Conservation (phyloP, 2,888 invertebrate species). For the Papilio elwesi region DNA sequence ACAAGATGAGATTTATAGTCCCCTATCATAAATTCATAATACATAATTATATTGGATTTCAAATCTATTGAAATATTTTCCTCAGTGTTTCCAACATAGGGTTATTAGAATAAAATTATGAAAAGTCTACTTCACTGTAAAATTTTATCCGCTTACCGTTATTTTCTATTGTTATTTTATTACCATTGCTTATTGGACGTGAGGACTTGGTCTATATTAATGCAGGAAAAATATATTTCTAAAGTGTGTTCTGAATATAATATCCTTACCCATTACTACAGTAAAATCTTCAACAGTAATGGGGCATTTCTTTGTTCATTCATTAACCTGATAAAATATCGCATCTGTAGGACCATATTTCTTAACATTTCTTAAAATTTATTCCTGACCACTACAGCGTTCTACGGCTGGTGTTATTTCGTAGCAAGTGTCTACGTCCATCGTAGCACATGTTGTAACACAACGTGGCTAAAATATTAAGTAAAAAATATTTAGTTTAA, state of each 20-base stretch:
- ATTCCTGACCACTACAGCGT: not conserved
- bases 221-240: not conserved
- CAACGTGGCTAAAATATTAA: not conserved
- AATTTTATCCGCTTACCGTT: not conserved
- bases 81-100: no score
- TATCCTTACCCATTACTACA: no score
- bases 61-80: no score
- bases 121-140: not conserved
- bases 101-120: not conserved
- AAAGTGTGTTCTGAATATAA: not conserved
- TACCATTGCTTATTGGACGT: not conserved
- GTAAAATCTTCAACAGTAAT: no score
- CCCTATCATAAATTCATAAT: not conserved
- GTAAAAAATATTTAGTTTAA: not conserved
- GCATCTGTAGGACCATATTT: not conserved
- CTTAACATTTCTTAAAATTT: not conserved
- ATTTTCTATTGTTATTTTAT: slow-evolving; percentile 2
- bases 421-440: not conserved
- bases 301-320: not conserved
- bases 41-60: not conserved
- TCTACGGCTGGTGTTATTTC: not conserved
- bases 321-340: slow-evolving; percentile 3
- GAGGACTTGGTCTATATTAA: not conserved
- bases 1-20: no score
- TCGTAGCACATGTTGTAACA: not conserved